Base-by-base conservation (phyloP, 2,797 vertebrate genomes). In the Loris lydekkerianus region DNA sequence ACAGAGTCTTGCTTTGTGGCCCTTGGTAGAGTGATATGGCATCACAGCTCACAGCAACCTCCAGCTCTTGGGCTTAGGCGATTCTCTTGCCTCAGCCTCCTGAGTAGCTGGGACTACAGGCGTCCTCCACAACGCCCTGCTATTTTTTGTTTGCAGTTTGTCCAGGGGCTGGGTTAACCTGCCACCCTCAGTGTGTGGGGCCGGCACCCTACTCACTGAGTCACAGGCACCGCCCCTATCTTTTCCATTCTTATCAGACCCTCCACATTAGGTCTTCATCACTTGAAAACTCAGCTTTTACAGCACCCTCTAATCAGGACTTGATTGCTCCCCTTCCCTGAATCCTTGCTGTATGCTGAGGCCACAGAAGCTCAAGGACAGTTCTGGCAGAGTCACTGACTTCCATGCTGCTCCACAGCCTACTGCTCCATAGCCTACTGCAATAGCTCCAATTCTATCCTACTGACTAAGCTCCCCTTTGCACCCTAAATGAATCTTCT, bases 321-420 rank as follows among this genome's bases (percentile, higher is more conserved):
- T 82, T 37, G 7, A 9, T 31, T 43, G 43, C 10, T 76, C 81
- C 8, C 20, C 31, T 67, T 27, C 31, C 10, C 18, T 6, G 0
- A 23, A 85, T 56, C 15, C 8, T 4, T 20, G 5, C 10, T 31
- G 7, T 4, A 17, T 23, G 2, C 23, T 0, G 37, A 91, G 56
- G 27, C 49, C 29, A 1, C 2, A 29, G 15, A 18, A 29, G 94
- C 34, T 70, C 56, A 29, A 17, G 40, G 2, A 31, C 1, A 75
- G 56, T 34, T 53, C 0, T 27, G 56, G 40, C n/a, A 13, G n/a
- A 86, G 23, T 49, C 84, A 18, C 31, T 15, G 17, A 14, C 56
- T 37, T 58, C 17, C 8, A 4, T 0, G 29, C 23, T 21, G 29
- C 10, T 60, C 75, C 14, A 0, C 0, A 46, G 40, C 11, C 46